Base-by-base conservation (phyloP, 2,113 vertebrate genomes). In the Equus quagga region DNA sequence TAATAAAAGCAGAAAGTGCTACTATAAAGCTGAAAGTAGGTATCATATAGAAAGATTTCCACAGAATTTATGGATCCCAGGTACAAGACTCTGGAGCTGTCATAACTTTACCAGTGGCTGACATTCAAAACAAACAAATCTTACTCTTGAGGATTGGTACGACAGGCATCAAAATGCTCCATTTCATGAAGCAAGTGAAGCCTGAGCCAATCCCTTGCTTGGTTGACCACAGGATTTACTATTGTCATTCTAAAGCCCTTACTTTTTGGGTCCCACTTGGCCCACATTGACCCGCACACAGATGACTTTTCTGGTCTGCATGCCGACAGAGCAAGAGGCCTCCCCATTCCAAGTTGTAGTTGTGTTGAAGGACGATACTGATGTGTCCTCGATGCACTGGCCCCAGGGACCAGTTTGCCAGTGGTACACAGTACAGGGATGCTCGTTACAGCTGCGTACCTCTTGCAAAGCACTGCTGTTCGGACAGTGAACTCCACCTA, bases 211-310 rank as follows among this genome's bases (percentile, higher is more conserved):
- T 62, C 41, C 87, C 65, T 67, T 36, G 89, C 49, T 86, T 5
- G 62, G 41, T 0, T 60, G 75, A 46, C 44, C 72, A 88, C 46
- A 82, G 44, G 26, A 90, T 79, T 95, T 64, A 88, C 60, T 51
- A 33, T 0, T 23, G 33, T 82, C 13, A n/a, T 80, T 67, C n/a
- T 6, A 51, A 81, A 92, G 76, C 41, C 31, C 96, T 99, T 99
- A 99, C 99, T 99, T 99, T 98, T 99, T 99, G 8, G 99, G 99
- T 69, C 99, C 99, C 81, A 99, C 99, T 98, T 99, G 99, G 98
- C 99, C 99, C 97, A 99, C 99, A 64, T 99, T 99, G 99, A 99
- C 99, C 82, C 99, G 99, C 58, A 99, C 99, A 67, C 99, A 99
- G 98, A 99, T 99, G 98, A 99, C 99, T 97, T 99, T 99, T 49